Evolutionary conservation across 2,888 invertebrate species (phyloP).

Genomic region (Cyaniris semiargus): DNA sequence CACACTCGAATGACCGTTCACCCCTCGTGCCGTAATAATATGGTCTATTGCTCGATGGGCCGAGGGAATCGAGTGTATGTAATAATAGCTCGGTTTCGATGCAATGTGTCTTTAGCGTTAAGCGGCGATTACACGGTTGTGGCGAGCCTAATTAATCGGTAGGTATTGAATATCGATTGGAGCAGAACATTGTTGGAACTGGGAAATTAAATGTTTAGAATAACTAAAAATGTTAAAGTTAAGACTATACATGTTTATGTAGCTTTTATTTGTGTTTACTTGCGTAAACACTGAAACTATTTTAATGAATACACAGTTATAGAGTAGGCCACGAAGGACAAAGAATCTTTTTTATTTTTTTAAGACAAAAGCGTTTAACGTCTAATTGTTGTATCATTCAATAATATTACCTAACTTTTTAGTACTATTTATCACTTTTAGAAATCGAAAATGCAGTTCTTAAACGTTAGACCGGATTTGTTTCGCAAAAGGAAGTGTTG

Average conservation of each 20-base stretch:
- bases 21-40: slow-evolving; percentile 21
- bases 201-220: neutral
- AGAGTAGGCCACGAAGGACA: too few relatives aligned
- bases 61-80: neutral
- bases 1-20: slow-evolving; percentile 10
- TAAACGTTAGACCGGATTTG: neutral
- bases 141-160: neutral
- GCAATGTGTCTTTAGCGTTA: neutral
- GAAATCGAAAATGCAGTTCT: slow-evolving; percentile 9
- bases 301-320: too few relatives aligned
- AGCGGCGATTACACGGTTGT: neutral
- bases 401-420: neutral
- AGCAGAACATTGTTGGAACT: neutral
- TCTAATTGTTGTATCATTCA: too few relatives aligned
- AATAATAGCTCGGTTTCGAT: slow-evolving; percentile 8
- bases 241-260: too few relatives aligned
- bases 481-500: slow-evolving; percentile 11
- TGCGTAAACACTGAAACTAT: too few relatives aligned
- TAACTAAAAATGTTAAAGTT: neutral
- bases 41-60: neutral
- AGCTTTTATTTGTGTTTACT: too few relatives aligned
- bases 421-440: neutral
- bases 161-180: slow-evolving; percentile 4
- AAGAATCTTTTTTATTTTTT: too few relatives aligned
- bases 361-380: too few relatives aligned